Evolutionary conservation across 1,140 invertebrate genomes (phyloP), one percentile per base, ranked within the genome.

Genomic region (Campoletis sonorensis): DNA sequence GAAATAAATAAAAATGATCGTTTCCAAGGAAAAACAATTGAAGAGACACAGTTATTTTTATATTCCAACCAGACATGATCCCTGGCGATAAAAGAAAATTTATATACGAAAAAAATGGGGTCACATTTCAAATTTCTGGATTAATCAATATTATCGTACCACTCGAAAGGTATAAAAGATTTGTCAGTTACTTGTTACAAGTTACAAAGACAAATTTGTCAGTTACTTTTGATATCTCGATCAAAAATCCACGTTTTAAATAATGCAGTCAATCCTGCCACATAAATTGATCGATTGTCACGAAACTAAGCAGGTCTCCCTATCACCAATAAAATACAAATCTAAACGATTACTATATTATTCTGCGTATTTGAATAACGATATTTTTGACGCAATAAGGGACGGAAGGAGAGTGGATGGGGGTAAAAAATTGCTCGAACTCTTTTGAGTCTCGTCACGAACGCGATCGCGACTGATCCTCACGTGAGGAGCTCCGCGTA

Each of bases 401-500:
- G 54, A 68, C n/a, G n/a, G n/a, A n/a, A n/a, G n/a, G n/a, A n/a
- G n/a, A n/a, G n/a, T n/a, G n/a, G n/a, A n/a, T n/a, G 40, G 67
- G n/a, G 13, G 51, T 27, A 79, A 85, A 82, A 80, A 79, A 67
- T 67, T 15, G 61, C 23, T 23, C 72, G 71, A 76, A 68, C 80
- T 80, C 81, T 81, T 85, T 37, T 45, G 70, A 87, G 85, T 88
- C 87, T 67, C 80, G 84, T 87, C 87, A 87, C 86, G 86, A 87
- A 83, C 75, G 61, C 79, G 82, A 84, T 87, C 82, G 71, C 64
- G 81, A 80, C 82, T 73, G 67, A 86, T 84, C 83, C 81, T 58
- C 72, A 76, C 84, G 76, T 80, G 40, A 73, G 23, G 21, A 67
- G 23, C 79, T 79, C 80, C 82, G 80, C 78, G 82, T 84, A 86